Conservation (phyloP, 1,140 invertebrate genomes). For the Chymomyza costata region DNA sequence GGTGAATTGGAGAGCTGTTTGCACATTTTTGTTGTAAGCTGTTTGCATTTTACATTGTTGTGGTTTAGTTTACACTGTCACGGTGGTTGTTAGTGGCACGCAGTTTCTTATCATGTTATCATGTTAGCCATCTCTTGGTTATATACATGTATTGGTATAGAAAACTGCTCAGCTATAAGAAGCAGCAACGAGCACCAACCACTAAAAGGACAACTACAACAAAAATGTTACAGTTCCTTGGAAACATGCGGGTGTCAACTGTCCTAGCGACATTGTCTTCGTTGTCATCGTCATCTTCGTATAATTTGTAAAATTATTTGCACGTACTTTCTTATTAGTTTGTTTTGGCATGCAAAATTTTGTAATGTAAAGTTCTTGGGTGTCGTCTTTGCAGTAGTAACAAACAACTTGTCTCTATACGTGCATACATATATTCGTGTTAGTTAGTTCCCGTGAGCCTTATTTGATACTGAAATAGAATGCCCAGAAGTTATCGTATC, state of each 20-base stretch:
- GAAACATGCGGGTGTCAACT: slow-evolving; percentile 28
- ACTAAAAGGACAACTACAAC: slow-evolving; percentile 14
- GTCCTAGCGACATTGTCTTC: neutral
- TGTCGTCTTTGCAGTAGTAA: slow-evolving; percentile 36
- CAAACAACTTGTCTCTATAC: neutral
- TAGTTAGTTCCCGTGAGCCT: too few relatives aligned
- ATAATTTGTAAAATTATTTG: slow-evolving; percentile 61
- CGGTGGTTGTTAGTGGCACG: too few relatives aligned
- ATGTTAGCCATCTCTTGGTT: slow-evolving; percentile 42
- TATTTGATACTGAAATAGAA: neutral
- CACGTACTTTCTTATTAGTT: slow-evolving; percentile 66
- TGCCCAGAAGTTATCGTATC: slow-evolving; percentile 4
- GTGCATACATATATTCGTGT: too few relatives aligned
- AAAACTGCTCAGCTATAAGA: too few relatives aligned
- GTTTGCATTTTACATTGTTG: too few relatives aligned
- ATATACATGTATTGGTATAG: slow-evolving; percentile 7
- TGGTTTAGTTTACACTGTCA: too few relatives aligned
- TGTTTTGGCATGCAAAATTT: slow-evolving; percentile 42
- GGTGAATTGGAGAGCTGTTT: too few relatives aligned
- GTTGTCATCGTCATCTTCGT: slow-evolving; percentile 15
- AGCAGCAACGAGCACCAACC: slow-evolving; percentile 9
- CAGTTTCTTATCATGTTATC: slow-evolving; percentile 42
- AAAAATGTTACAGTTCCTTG: slow-evolving; percentile 27
- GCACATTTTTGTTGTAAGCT: too few relatives aligned
- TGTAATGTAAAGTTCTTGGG: slow-evolving; percentile 22